A percentile compares a stretch with the other conserved stretches of the same genome.
Evolutionary conservation across 2,113 vertebrate species (phyloP).

Genomic region (human): GRCh38 chr22:32293001-32293500

Average conservation of each 20-base stretch:
- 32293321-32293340: not conserved
- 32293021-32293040: not conserved
- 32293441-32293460: not conserved
- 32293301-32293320: not conserved
- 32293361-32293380: too few species aligned
- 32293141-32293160: not conserved
- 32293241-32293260: not conserved
- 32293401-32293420: not conserved
- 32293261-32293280: not conserved
- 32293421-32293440: not conserved
- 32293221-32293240: not conserved
- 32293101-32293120: not conserved
- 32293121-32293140: not conserved
- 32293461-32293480: not conserved
- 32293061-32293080: not conserved
- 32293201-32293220: not conserved
- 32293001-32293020: not conserved
- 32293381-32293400: not conserved
- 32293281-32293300: not conserved
- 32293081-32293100: not conserved
- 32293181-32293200: not conserved
- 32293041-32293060: not conserved
- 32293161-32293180: not conserved
- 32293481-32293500: too few species aligned
- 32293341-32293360: not conserved